phyloP scores from a whole-genome alignment of 2,797 vertebrate genomes.

The Apogon hyalosoma region DNA sequence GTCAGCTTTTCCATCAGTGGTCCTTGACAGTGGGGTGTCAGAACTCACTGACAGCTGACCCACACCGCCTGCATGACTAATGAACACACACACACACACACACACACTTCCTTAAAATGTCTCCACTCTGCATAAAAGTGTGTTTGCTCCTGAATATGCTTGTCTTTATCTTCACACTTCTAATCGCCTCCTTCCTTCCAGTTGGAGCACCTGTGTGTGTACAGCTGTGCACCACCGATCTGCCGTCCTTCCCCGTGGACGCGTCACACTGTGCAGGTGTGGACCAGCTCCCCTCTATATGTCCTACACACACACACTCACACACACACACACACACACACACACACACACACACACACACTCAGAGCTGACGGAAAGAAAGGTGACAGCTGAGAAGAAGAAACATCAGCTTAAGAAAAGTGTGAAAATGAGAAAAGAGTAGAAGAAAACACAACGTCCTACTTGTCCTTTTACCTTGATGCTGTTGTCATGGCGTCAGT shows the following conservation, averaged over 20 bases:
- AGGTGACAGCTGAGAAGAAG: constrained; percentile 33
- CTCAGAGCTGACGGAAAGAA: constrained; percentile 31
- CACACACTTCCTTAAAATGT: constrained; percentile 24
- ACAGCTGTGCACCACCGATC: constrained; percentile 69
- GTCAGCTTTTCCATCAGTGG: constrained; percentile 62
- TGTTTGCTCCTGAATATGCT: constrained; percentile 3
- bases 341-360: constrained; percentile 31
- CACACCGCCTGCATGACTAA: constrained; percentile 64
- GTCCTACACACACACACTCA: constrained; percentile 64
- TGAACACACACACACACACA: constrained; percentile 34
- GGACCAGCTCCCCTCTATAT: constrained; percentile 74
- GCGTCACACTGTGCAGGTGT: constrained; percentile 78
- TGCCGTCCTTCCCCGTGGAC: constrained; percentile 74
- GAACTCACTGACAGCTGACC: constrained; percentile 70
- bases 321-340: constrained; percentile 25
- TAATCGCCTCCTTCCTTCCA: constrained; percentile 7
- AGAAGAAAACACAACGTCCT: background rate
- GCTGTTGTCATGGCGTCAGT: background rate
- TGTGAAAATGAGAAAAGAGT: constrained; percentile 22
- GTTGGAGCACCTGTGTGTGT: constrained; percentile 9
- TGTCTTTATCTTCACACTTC: constrained; percentile 28
- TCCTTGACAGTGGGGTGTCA: constrained; percentile 68
- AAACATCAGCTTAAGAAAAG: constrained; percentile 13
- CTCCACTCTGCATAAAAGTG: constrained; percentile 5
- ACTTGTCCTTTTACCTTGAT: constrained; percentile 2